Conservation (phyloP, 2,113 vertebrate species). For the Prochilodus magdalenae region DNA sequence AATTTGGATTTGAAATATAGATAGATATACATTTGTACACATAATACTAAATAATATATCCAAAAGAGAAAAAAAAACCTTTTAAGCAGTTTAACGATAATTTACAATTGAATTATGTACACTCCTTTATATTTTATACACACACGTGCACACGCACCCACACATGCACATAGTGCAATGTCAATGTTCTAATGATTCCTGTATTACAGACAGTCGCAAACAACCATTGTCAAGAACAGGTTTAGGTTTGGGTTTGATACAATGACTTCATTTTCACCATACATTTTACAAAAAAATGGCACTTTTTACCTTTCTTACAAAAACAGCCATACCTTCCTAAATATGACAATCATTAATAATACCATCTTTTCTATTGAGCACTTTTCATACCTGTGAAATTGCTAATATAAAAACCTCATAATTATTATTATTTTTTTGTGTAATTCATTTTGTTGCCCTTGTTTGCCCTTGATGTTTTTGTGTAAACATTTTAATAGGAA, state of each 20-base stretch:
- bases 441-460: too few species aligned
- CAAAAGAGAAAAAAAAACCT: constrained; percentile 80
- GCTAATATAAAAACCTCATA: too few species aligned
- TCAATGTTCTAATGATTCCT: constrained; percentile 43
- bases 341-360: too few species aligned
- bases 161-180: constrained; percentile 51
- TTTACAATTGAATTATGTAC: constrained; percentile 89
- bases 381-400: too few species aligned
- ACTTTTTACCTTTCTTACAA: too few species aligned
- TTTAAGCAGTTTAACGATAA: constrained; percentile 86
- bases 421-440: too few species aligned
- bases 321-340: too few species aligned
- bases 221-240: not conserved
- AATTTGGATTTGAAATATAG: constrained; percentile 79
- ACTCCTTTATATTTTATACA: constrained; percentile 80
- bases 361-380: too few species aligned
- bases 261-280: not conserved
- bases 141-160: constrained; percentile 72
- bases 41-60: constrained; percentile 83
- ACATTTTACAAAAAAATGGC: not conserved
- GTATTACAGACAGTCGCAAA: constrained; percentile 7
- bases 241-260: not conserved
- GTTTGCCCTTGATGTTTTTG: not conserved
- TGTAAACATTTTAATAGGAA: not conserved
- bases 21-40: constrained; percentile 64